A percentile compares a stretch with the other conserved stretches of the same genome.
phyloP scores from a whole-genome alignment of 2,797 vertebrate genomes.

The Pangasius larnaudii region DNA sequence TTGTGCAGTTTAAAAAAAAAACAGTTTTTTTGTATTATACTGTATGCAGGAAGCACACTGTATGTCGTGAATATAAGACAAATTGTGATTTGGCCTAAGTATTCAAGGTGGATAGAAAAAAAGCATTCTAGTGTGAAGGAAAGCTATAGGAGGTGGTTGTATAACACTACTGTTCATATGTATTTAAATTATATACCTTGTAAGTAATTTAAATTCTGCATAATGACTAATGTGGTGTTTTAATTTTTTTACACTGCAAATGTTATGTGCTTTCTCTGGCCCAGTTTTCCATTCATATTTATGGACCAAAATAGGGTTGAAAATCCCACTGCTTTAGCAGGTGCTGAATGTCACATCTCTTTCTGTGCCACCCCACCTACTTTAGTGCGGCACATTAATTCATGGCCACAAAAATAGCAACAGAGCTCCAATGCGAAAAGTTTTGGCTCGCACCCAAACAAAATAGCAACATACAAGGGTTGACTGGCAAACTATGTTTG shows the following conservation, averaged over 20 bases:
- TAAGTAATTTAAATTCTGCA: background rate
- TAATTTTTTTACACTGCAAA: background rate
- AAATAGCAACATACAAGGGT: background rate
- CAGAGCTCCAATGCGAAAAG: background rate
- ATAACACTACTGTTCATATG: background rate
- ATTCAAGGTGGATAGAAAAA: no score
- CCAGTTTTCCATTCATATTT: conserved; percentile 4
- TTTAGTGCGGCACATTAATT: background rate
- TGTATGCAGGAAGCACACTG: no score
- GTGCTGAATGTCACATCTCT: background rate
- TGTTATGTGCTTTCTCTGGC: background rate
- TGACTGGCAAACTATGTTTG: background rate
- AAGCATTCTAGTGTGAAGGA: background rate
- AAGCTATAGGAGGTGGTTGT: background rate
- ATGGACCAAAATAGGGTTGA: background rate
- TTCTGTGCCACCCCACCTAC: background rate
- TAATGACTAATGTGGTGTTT: background rate
- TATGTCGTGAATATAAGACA: no score
- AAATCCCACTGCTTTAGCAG: background rate
- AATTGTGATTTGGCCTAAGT: no score
- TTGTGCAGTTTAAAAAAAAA: no score
- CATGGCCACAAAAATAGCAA: background rate
- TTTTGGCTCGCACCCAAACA: background rate
- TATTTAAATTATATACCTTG: background rate
- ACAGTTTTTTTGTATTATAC: no score